Percentiles rank a stretch among this genome's conserved stretches.
Evolutionary conservation across 1,140 invertebrate genomes (phyloP).

Genomic region (Drosophila pectinifera): DNA sequence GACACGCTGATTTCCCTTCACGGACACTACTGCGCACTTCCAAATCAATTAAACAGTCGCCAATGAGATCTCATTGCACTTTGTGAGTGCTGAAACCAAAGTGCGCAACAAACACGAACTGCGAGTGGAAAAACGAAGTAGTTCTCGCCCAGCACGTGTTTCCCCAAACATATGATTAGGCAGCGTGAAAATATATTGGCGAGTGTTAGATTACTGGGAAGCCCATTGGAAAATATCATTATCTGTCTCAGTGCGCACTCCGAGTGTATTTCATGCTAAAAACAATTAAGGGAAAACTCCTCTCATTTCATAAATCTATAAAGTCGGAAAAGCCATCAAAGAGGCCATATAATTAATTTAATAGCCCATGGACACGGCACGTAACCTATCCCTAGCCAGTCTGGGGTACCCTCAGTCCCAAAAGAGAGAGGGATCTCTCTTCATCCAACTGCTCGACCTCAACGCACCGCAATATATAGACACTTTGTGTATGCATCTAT

Average conservation of each 20-base stretch:
- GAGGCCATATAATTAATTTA: slow-evolving; percentile 70
- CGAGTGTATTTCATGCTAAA: slow-evolving; percentile 34
- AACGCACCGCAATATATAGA: slow-evolving; percentile 22
- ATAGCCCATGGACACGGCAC: slow-evolving; percentile 61
- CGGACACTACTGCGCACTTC: slow-evolving; percentile 41
- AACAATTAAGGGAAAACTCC: slow-evolving; percentile 36
- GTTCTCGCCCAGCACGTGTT: slow-evolving; percentile 6
- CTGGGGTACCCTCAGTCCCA: slow-evolving; percentile 8
- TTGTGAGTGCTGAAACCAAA: slow-evolving; percentile 12
- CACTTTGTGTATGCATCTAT: slow-evolving; percentile 32
- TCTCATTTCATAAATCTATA: slow-evolving; percentile 62
- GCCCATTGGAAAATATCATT: slow-evolving; percentile 1
- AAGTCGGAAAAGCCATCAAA: slow-evolving; percentile 56
- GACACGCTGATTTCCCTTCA: slow-evolving; percentile 30
- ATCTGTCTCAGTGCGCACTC: slow-evolving; percentile 17
- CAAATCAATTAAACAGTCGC: slow-evolving; percentile 42
- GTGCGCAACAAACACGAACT: slow-evolving; percentile 32
- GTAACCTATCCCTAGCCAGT: slow-evolving; percentile 49
- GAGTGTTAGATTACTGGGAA: slow-evolving; percentile 13
- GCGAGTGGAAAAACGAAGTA: slow-evolving; percentile 6
- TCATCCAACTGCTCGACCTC: background rate
- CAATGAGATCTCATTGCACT: slow-evolving; percentile 41
- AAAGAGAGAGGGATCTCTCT: background rate
- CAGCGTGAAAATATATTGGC: slow-evolving; percentile 9
- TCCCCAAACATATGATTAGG: slow-evolving; percentile 3